These are phyloP conservation scores for Pogonognathellus flavescens DNA, from an alignment of 1,140 invertebrate genomes.

Conservation along the genomic window DNA sequence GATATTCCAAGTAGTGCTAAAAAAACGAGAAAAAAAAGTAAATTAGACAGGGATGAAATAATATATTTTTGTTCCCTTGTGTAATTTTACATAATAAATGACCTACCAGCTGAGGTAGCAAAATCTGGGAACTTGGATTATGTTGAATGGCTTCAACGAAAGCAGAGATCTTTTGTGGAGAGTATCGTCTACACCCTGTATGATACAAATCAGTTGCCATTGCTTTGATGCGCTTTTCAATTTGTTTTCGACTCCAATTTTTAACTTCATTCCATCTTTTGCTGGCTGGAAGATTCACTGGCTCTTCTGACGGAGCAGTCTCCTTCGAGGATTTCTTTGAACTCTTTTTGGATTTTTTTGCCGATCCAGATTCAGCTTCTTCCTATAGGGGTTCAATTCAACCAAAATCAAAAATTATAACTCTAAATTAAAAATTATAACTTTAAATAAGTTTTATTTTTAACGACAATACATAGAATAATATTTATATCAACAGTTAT, in stretches of 20 bases:
- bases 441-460: too few species aligned
- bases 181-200: slow-evolving; percentile 11
- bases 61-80: too few species aligned
- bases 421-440: too few species aligned
- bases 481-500: too few species aligned
- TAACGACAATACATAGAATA: background rate
- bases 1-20: slow-evolving; percentile 91
- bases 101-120: slow-evolving; percentile 62
- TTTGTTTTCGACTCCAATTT: slow-evolving; percentile 64
- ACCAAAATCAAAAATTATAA: too few species aligned
- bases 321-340: background rate
- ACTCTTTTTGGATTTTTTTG: background rate
- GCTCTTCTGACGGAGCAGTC: background rate
- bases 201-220: slow-evolving; percentile 55
- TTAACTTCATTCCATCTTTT: slow-evolving; percentile 61
- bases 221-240: slow-evolving; percentile 58
- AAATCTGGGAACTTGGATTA: slow-evolving; percentile 62
- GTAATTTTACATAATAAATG: background rate
- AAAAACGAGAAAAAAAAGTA: too few species aligned
- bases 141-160: slow-evolving; percentile 60
- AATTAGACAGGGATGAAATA: too few species aligned
- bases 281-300: slow-evolving; percentile 52
- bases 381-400: slow-evolving; percentile 20
- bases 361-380: background rate
- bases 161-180: slow-evolving; percentile 57